Evolutionary conservation across 2,888 invertebrate species (phyloP).

Genomic region (Macrophya annulata): DNA sequence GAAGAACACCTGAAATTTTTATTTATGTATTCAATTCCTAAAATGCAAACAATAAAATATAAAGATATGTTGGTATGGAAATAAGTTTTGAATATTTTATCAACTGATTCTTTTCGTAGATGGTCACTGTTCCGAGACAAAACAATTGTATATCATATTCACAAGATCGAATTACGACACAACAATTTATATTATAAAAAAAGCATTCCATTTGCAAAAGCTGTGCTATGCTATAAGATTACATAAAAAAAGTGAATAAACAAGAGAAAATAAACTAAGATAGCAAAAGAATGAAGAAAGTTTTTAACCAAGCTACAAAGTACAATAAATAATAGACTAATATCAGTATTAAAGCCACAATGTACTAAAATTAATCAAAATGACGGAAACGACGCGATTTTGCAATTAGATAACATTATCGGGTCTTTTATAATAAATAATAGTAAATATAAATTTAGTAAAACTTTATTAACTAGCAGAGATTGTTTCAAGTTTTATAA

Average conservation of each 20-base stretch:
- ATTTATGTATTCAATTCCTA: not conserved
- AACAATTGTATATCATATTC: not conserved
- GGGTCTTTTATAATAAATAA: not conserved
- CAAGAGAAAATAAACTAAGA: constrained; percentile 3
- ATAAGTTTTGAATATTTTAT: constrained; percentile 10
- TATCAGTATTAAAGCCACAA: not conserved
- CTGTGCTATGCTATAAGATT: constrained; percentile 53
- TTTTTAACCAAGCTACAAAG: constrained; percentile 37
- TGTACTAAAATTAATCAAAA: constrained; percentile 11
- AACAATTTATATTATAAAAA: not conserved
- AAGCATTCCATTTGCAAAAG: constrained; percentile 58
- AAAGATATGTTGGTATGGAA: not conserved
- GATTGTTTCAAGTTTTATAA: not conserved
- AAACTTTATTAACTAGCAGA: not conserved
- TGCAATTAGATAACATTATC: not conserved
- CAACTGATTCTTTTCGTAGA: not conserved
- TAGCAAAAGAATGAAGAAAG: constrained; percentile 1
- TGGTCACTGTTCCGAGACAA: not conserved
- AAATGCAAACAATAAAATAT: not conserved
- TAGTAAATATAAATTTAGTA: too few species aligned
- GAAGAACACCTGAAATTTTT: constrained; percentile 93
- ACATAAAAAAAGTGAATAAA: constrained; percentile 22
- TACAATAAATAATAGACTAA: constrained; percentile 48
- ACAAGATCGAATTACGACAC: not conserved
- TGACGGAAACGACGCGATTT: not conserved